Evolutionary conservation across 2,113 vertebrate genomes (phyloP).

Genomic region (Phycodurus eques): DNA sequence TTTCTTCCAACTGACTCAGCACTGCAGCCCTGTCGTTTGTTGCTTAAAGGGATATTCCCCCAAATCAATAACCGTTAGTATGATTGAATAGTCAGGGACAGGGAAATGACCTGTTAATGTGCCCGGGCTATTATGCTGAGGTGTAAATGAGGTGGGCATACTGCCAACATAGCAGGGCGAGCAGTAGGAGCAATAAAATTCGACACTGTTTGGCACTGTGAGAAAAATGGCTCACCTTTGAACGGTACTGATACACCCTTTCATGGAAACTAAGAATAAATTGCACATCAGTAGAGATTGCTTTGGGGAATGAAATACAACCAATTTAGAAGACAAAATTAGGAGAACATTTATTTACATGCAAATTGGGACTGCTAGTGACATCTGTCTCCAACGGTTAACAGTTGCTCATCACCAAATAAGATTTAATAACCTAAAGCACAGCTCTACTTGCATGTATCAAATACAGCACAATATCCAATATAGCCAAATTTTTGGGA

Average conservation of each 20-base stretch:
- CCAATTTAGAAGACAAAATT: neutral
- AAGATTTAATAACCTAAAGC: neutral
- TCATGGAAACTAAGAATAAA: slow-evolving; percentile 31
- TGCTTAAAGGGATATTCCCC: slow-evolving; percentile 59
- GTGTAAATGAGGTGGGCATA: slow-evolving; percentile 64
- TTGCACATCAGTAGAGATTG: slow-evolving; percentile 10
- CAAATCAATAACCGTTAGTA: slow-evolving; percentile 64
- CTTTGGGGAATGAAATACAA: slow-evolving; percentile 1
- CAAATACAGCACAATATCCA: neutral
- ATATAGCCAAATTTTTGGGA: neutral
- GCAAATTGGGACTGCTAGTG: slow-evolving; percentile 2
- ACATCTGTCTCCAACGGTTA: neutral
- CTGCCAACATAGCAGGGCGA: slow-evolving; percentile 41
- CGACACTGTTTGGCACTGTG: slow-evolving; percentile 29
- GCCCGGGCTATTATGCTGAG: slow-evolving; percentile 54
- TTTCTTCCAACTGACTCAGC: slow-evolving; percentile 55
- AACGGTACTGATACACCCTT: slow-evolving; percentile 30
- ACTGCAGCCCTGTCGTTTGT: slow-evolving; percentile 35
- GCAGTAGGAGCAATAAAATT: slow-evolving; percentile 38
- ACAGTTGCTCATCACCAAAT: neutral
- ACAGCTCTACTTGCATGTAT: neutral
- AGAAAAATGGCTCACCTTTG: slow-evolving; percentile 33
- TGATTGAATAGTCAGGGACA: slow-evolving; percentile 60
- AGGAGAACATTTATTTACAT: neutral
- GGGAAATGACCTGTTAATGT: slow-evolving; percentile 67